phyloP scores from a whole-genome alignment of 2,888 invertebrate genomes.

The Pantelozetes paolii region DNA sequence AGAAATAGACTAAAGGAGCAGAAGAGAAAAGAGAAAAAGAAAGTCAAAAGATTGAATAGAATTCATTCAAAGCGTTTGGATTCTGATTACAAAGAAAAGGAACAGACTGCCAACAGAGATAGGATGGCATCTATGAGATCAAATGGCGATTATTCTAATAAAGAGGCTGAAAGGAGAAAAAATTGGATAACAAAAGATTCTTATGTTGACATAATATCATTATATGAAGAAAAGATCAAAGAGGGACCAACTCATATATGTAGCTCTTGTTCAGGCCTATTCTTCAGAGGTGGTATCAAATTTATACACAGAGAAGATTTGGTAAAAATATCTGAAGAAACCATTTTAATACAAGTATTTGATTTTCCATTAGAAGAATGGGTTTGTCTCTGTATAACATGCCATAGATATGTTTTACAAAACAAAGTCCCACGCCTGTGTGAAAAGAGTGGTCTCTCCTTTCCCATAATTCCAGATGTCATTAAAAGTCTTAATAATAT shows the following conservation, averaged over 20 bases:
- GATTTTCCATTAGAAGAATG: not conserved
- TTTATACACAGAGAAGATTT: not conserved
- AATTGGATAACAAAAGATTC: no score
- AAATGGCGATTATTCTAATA: no score
- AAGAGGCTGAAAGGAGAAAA: no score
- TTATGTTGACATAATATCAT: no score
- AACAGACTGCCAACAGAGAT: no score
- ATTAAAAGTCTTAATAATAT: conserved; percentile 33
- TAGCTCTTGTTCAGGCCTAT: not conserved
- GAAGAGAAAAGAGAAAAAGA: no score
- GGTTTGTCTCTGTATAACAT: not conserved
- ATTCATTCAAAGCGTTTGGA: no score
- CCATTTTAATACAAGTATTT: not conserved
- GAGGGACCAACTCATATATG: not conserved
- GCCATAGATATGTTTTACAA: not conserved
- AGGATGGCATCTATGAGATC: no score
- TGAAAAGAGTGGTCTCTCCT: not conserved
- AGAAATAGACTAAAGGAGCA: no score
- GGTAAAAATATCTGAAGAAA: not conserved
- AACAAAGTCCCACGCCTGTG: not conserved
- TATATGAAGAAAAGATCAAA: not conserved
- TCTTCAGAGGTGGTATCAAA: not conserved
- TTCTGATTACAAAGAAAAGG: no score
- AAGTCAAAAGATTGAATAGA: no score
- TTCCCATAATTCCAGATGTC: not conserved